Conservation (phyloP, 2,888 invertebrate species). For the Lasioglossum lativentre region DNA sequence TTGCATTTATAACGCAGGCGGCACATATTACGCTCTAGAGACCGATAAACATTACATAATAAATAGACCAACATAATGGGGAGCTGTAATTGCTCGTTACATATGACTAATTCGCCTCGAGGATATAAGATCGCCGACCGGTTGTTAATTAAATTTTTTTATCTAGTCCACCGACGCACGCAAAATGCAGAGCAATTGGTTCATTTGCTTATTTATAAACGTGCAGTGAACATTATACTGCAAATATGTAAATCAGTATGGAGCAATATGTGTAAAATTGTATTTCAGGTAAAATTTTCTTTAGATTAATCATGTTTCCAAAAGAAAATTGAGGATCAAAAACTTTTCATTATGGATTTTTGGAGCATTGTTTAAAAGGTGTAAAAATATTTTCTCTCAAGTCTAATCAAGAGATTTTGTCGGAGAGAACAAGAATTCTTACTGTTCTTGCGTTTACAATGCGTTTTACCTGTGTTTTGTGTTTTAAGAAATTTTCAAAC, state of each 20-base stretch:
- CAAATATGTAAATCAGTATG: not conserved
- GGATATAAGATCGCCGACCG: conserved; percentile 4
- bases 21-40: conserved; percentile 49
- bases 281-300: not conserved
- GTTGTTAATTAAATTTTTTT: conserved; percentile 25
- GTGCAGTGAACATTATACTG: not conserved
- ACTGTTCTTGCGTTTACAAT: not conserved
- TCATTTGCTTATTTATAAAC: not conserved
- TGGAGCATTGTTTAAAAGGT: not conserved
- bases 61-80: conserved; percentile 58
- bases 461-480: not conserved
- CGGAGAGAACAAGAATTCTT: not conserved
- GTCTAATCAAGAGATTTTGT: not conserved
- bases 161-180: not conserved
- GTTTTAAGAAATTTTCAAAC: not conserved
- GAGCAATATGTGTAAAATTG: not conserved
- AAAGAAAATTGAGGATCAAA: not conserved
- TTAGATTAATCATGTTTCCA: not conserved
- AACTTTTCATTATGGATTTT: not conserved
- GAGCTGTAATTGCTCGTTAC: conserved; percentile 57
- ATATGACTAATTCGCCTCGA: conserved; percentile 38
- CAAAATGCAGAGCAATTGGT: not conserved
- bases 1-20: conserved; percentile 63
- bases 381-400: not conserved
- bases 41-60: conserved; percentile 66